A percentile compares a stretch with the other conserved stretches of the same genome.
phyloP scores from a whole-genome alignment of 2,797 vertebrate species.

The Percopsis omiscomaycus region DNA sequence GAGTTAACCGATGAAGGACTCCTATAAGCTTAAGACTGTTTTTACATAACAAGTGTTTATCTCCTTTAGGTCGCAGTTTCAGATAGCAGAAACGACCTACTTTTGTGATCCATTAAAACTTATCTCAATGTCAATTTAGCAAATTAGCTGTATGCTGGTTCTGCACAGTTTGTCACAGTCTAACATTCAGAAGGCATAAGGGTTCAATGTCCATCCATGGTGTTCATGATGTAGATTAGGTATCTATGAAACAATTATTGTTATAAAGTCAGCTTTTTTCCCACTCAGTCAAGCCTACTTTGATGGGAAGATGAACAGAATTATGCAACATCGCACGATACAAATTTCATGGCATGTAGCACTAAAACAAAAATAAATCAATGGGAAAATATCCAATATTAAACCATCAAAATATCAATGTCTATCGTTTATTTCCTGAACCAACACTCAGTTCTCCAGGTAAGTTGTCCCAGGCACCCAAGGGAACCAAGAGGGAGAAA shows the following conservation, averaged over 20 bases:
- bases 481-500: slow-evolving; percentile 30
- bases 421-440: slow-evolving; percentile 10
- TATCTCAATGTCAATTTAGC: not conserved
- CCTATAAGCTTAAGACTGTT: not conserved
- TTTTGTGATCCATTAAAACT: not conserved
- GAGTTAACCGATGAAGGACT: not conserved
- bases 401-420: slow-evolving; percentile 9
- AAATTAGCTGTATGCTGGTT: slow-evolving; percentile 8
- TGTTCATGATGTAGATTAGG: slow-evolving; percentile 25
- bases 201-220: slow-evolving; percentile 15
- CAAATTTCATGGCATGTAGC: slow-evolving; percentile 66
- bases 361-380: slow-evolving; percentile 28
- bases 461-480: slow-evolving; percentile 35
- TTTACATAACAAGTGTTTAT: not conserved
- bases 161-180: slow-evolving; percentile 8
- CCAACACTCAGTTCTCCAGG: slow-evolving; percentile 20
- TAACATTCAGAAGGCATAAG: slow-evolving; percentile 31
- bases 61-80: slow-evolving; percentile 1
- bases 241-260: slow-evolving; percentile 59
- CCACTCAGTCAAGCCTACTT: slow-evolving; percentile 38
- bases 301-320: slow-evolving; percentile 31
- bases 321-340: slow-evolving; percentile 28
- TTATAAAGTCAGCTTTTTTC: slow-evolving; percentile 22
- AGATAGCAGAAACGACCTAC: slow-evolving; percentile 14
- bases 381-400: slow-evolving; percentile 8